Conservation (phyloP, 1,140 invertebrate species). For the Drosophila rufa region DNA sequence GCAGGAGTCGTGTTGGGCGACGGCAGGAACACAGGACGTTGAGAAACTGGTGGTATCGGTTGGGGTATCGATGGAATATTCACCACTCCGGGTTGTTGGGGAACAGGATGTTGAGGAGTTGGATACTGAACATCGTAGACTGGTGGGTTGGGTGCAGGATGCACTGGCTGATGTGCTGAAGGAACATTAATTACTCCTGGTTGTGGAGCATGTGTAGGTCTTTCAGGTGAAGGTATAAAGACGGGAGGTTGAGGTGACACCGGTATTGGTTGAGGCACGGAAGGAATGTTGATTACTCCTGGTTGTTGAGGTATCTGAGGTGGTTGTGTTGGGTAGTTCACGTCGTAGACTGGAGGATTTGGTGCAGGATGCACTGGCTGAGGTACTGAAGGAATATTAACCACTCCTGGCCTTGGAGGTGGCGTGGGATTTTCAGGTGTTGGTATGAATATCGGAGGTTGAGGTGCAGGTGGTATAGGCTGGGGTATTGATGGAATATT, state of each 20-base stretch:
- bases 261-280: conserved; percentile 21
- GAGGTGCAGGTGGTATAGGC: conserved; percentile 17
- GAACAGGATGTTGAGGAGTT: conserved; percentile 1
- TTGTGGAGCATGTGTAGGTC: conserved; percentile 51
- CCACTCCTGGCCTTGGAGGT: conserved; percentile 87
- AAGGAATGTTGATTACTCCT: conserved; percentile 54
- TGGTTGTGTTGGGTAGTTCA: conserved; percentile 63
- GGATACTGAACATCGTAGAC: conserved; percentile 85
- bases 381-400: conserved; percentile 75
- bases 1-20: conserved; percentile 85
- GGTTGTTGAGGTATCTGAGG: conserved; percentile 19
- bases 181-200: conserved; percentile 88
- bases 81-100: conserved; percentile 32
- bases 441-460: conserved; percentile 12
- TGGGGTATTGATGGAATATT: conserved; percentile 50
- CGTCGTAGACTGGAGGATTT: conserved; percentile 90
- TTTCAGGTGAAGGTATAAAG: conserved; percentile 7
- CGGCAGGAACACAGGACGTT: conserved; percentile 85
- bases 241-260: conserved; percentile 14
- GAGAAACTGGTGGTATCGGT: conserved; percentile 67
- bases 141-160: conserved; percentile 14
- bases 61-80: conserved; percentile 49
- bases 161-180: conserved; percentile 19
- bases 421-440: conserved; percentile 13
- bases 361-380: conserved; percentile 23